A percentile compares a stretch with the other conserved stretches of the same genome.
phyloP scores from a whole-genome alignment of 2,113 vertebrate genomes.

The Syrrhaptes paradoxus region DNA sequence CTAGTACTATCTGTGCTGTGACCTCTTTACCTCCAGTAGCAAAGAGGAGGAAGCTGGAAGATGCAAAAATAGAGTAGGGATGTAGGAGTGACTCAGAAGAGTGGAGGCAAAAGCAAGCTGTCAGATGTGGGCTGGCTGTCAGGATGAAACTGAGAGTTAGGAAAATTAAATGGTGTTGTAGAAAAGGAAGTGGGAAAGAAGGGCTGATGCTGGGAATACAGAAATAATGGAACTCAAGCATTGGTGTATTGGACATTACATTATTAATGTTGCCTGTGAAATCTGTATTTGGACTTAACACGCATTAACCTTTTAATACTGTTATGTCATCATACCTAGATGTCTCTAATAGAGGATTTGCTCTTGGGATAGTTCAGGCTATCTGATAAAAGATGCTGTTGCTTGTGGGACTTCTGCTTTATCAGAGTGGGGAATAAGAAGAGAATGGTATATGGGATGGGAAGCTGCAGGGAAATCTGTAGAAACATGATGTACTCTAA shows the following conservation, averaged over 20 bases:
- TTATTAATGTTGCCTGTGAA: background rate
- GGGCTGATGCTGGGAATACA: background rate
- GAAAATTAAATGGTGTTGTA: slow-evolving; percentile 6
- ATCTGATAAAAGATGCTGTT: background rate
- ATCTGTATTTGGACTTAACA: background rate
- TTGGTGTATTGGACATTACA: background rate
- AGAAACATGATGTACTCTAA: rapidly evolving
- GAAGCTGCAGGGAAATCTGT: background rate
- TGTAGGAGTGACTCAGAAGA: slow-evolving; percentile 43
- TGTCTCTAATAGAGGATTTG: background rate
- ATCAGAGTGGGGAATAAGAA: background rate
- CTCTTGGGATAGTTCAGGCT: background rate
- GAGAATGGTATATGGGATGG: background rate
- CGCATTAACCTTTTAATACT: background rate
- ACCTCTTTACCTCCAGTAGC: slow-evolving; percentile 2
- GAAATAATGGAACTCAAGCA: background rate
- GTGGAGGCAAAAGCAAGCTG: slow-evolving; percentile 45
- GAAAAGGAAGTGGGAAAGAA: background rate
- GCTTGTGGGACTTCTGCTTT: background rate
- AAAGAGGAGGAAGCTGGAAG: slow-evolving; percentile 13
- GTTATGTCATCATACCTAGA: background rate
- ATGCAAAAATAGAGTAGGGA: slow-evolving; percentile 20
- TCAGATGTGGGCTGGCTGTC: slow-evolving; percentile 49
- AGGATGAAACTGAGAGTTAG: slow-evolving; percentile 12
- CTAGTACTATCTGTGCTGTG: background rate